Conservation (phyloP, 2,797 vertebrate species). For the Masticophis lateralis region DNA sequence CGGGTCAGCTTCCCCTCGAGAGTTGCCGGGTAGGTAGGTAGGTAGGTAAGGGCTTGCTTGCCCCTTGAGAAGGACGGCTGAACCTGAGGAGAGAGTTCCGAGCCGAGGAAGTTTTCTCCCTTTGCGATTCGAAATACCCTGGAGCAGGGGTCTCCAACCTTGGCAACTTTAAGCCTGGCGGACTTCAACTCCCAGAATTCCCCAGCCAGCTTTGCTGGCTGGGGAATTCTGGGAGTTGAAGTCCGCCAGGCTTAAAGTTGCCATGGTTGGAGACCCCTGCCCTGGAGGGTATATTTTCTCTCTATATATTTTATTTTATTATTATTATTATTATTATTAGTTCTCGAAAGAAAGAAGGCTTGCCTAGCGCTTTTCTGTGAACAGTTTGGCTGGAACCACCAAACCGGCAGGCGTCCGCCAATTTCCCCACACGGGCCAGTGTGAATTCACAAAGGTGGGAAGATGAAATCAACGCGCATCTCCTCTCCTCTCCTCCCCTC, state of each 20-base stretch:
- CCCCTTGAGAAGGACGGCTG: neutral
- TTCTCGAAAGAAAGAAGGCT: neutral
- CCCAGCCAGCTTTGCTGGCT: no score
- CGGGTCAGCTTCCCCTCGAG: neutral
- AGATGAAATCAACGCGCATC: neutral
- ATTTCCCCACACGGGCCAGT: neutral
- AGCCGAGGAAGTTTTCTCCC: neutral
- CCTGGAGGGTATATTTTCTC: neutral
- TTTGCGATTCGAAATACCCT: neutral
- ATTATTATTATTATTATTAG: no score
- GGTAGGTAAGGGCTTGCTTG: neutral
- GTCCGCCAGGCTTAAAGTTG: no score
- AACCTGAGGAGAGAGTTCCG: neutral
- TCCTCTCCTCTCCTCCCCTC: neutral
- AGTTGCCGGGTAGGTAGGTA: neutral
- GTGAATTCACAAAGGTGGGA: neutral
- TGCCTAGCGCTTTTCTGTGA: neutral
- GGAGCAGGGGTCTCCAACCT: no score
- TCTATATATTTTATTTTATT: no score
- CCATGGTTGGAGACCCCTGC: no score
- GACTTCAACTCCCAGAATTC: no score
- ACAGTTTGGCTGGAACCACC: neutral
- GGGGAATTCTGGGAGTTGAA: no score
- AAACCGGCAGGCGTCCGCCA: neutral
- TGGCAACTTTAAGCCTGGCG: no score